Percentiles rank a stretch among this genome's conserved stretches.
Evolutionary conservation across 2,888 invertebrate species (phyloP).

Genomic region (Orthosia cruda): DNA sequence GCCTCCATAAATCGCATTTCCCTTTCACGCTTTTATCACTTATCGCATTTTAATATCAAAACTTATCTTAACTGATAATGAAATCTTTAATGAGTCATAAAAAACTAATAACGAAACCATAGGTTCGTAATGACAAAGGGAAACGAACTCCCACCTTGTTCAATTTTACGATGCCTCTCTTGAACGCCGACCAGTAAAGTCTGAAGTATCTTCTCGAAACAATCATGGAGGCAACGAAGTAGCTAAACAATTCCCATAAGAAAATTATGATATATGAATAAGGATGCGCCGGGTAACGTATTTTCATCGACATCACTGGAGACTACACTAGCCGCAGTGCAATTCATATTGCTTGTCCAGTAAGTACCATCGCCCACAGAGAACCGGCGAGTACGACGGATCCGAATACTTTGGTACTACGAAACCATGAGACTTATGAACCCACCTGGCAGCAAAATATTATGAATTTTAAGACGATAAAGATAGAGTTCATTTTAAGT

Average conservation of each 20-base stretch:
- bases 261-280: constrained; percentile 71
- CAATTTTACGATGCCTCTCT: constrained; percentile 40
- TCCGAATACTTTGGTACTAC: constrained; percentile 71
- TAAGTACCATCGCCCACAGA: constrained; percentile 87
- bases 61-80: constrained; percentile 15
- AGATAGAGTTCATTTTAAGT: constrained; percentile 16
- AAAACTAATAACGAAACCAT: constrained; percentile 27
- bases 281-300: constrained; percentile 54
- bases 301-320: constrained; percentile 67
- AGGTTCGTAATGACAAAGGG: constrained; percentile 26
- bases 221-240: constrained; percentile 57
- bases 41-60: constrained; percentile 9
- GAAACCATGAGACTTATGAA: constrained; percentile 18
- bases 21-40: neutral
- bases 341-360: constrained; percentile 89
- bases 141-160: constrained; percentile 41
- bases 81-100: constrained; percentile 43
- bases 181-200: constrained; percentile 30
- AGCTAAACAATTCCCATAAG: constrained; percentile 69
- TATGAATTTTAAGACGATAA: constrained; percentile 24
- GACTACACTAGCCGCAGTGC: constrained; percentile 79
- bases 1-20: neutral
- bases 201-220: constrained; percentile 42
- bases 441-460: constrained; percentile 4
- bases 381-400: constrained; percentile 77